Conservation (phyloP, 2,888 invertebrate species). For the Napeogenes sylphis region DNA sequence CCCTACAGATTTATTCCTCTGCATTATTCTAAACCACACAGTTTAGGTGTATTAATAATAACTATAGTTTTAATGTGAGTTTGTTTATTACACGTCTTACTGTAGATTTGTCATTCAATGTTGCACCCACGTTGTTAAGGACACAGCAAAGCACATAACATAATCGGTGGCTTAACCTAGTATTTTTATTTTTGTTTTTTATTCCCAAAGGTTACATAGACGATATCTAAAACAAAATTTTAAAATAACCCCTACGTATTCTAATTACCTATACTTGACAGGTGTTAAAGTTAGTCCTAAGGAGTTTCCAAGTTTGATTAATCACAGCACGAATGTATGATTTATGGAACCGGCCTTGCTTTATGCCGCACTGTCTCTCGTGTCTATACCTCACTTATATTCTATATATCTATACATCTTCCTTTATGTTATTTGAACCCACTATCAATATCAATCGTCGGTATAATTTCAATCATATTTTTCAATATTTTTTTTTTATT, state of each 20-base stretch:
- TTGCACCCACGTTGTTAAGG: no score
- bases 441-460: conserved; percentile 1
- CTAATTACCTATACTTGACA: conserved; percentile 34
- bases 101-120: no score
- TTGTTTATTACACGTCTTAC: no score
- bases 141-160: no score
- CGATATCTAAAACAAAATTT: conserved; percentile 2
- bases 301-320: conserved; percentile 56
- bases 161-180: no score
- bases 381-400: conserved; percentile 34
- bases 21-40: no score
- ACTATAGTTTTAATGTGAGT: no score
- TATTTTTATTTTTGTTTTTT: no score
- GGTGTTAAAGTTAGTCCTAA: conserved; percentile 35
- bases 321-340: conserved; percentile 68
- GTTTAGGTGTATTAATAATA: no score
- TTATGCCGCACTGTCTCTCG: conserved; percentile 40
- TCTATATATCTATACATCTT: conserved; percentile 11
- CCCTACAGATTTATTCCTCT: no score
- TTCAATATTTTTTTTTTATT: background rate
- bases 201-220: conserved; percentile 1
- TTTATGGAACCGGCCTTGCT: conserved; percentile 55
- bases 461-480: conserved; percentile 1
- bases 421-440: conserved; percentile 5
- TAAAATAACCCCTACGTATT: conserved; percentile 20